Conservation (phyloP, 1,140 invertebrate species). For the Popillia japonica region DNA sequence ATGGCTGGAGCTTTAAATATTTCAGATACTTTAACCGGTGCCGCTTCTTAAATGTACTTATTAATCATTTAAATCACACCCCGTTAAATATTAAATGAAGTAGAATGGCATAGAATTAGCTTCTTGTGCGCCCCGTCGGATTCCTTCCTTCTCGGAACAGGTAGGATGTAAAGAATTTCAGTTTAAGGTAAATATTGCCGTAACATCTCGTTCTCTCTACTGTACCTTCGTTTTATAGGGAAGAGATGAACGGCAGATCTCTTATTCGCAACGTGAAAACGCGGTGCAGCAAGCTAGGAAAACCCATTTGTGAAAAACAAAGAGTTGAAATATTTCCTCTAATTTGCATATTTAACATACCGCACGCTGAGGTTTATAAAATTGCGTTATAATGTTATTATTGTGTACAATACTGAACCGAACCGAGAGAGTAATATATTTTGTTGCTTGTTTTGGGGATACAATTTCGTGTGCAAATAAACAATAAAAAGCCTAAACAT, state of each 20-base stretch:
- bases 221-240: not conserved
- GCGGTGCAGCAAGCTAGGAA: not conserved
- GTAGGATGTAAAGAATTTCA: conserved; percentile 22
- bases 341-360: conserved; percentile 35
- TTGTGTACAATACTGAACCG: not conserved
- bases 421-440: not conserved
- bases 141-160: not conserved
- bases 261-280: not conserved
- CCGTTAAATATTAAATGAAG: conserved; percentile 26
- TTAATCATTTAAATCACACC: conserved; percentile 25
- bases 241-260: not conserved
- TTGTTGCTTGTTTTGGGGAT: not conserved
- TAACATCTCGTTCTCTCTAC: not conserved
- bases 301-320: conserved; percentile 30
- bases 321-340: conserved; percentile 21
- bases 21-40: conserved; percentile 10
- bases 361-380: not conserved
- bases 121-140: not conserved
- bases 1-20: conserved; percentile 15
- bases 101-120: conserved; percentile 19
- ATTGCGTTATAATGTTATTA: conserved; percentile 18
- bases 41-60: conserved; percentile 18
- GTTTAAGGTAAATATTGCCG: conserved; percentile 22
- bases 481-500: not conserved
- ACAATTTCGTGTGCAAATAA: not conserved